phyloP scores from a whole-genome alignment of 2,113 vertebrate genomes.

The Crotophaga sulcirostris region DNA sequence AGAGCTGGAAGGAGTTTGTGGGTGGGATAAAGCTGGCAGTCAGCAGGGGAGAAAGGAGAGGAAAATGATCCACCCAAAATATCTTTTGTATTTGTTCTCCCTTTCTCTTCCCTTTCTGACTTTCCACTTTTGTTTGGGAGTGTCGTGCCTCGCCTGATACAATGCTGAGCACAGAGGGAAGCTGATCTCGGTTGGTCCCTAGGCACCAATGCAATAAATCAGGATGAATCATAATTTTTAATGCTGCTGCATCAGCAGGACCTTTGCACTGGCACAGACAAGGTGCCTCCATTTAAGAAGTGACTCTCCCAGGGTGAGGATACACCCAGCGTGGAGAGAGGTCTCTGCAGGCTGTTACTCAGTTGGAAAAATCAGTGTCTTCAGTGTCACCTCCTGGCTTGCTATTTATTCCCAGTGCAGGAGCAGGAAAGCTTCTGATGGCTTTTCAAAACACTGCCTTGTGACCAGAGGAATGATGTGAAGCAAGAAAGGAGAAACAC shows the following conservation, averaged over 20 bases:
- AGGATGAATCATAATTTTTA: slow-evolving; percentile 18
- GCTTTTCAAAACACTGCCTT: not conserved
- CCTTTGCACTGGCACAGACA: not conserved
- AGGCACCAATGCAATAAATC: not conserved
- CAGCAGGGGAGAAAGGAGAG: slow-evolving; percentile 21
- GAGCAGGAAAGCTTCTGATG: slow-evolving; percentile 1
- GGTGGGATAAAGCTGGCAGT: slow-evolving; percentile 31
- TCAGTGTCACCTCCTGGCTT: not conserved
- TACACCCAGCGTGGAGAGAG: not conserved
- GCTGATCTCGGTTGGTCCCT: not conserved
- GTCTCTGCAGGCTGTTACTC: not conserved
- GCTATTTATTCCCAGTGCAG: not conserved
- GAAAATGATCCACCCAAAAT: not conserved
- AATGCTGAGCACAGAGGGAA: not conserved
- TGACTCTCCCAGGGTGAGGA: not conserved
- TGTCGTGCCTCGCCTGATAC: not conserved
- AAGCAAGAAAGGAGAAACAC: not conserved
- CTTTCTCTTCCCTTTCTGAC: not conserved
- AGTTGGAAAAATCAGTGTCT: not conserved
- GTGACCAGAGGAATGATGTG: not conserved
- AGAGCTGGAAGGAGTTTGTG: slow-evolving; percentile 36
- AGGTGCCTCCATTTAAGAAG: not conserved
- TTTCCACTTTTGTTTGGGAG: not conserved
- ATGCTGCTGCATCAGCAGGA: slow-evolving; percentile 14
- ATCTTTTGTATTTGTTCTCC: not conserved